These are phyloP conservation scores for Rousettus leschenaultii DNA, from an alignment of 2,113 vertebrate genomes.

Conservation along the genomic window DNA sequence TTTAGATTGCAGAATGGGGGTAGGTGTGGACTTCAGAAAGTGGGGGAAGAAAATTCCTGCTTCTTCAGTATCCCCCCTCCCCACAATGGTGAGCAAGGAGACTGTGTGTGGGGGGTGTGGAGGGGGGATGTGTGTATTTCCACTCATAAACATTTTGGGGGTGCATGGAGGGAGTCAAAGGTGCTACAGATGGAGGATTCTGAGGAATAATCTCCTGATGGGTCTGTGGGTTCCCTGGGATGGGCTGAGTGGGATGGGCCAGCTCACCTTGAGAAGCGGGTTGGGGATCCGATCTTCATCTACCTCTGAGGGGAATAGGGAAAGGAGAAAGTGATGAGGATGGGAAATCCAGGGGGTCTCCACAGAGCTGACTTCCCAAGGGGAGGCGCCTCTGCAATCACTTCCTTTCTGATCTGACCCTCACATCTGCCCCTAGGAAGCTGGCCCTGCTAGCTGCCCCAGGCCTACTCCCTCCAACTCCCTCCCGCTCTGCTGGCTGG, in stretches of 20 bases:
- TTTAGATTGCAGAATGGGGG: neutral
- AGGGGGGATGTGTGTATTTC: neutral
- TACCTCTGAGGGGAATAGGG: slow-evolving; percentile 82
- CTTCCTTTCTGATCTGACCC: neutral
- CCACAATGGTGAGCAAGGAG: neutral
- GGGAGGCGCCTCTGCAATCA: neutral
- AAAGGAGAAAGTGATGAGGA: slow-evolving; percentile 8
- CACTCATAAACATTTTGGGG: neutral
- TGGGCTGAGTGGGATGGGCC: neutral
- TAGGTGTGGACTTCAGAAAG: neutral
- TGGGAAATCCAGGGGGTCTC: neutral
- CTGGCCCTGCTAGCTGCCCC: neutral
- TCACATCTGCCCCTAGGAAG: neutral
- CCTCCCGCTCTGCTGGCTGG: neutral
- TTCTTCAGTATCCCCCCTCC: neutral
- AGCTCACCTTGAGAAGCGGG: slow-evolving; percentile 90
- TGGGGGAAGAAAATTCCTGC: neutral
- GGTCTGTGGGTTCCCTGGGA: neutral
- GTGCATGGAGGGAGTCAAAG: neutral
- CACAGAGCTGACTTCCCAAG: neutral
- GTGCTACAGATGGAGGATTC: neutral
- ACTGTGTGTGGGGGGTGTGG: neutral
- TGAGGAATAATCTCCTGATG: neutral
- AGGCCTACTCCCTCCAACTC: neutral
- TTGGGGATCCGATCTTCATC: slow-evolving; percentile 93